A percentile compares a stretch with the other conserved stretches of the same genome.
Conservation (phyloP, 2,888 invertebrate genomes). For the Phengaris alcon region DNA sequence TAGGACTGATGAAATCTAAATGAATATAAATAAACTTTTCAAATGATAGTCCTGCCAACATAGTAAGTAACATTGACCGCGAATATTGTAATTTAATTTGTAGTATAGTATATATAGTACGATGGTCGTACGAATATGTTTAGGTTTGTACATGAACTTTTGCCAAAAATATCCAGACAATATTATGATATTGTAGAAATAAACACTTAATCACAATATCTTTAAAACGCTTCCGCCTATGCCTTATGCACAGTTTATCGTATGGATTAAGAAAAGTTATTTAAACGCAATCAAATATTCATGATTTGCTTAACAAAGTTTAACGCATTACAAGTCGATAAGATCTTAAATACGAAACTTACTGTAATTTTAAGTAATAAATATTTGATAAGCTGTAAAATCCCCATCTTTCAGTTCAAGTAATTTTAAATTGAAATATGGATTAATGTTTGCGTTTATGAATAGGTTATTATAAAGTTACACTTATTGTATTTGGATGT, state of each 20-base stretch:
- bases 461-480: not conserved
- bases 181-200: not conserved
- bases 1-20: not conserved
- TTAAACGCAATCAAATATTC: constrained; percentile 41
- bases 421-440: constrained; percentile 7
- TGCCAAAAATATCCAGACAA: not conserved
- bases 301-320: constrained; percentile 54
- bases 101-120: constrained; percentile 2
- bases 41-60: not conserved
- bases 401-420: constrained; percentile 15
- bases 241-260: not conserved
- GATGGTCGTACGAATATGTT: not conserved
- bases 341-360: constrained; percentile 35
- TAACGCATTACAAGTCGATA: constrained; percentile 38
- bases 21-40: not conserved
- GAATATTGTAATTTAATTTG: not conserved
- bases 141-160: not conserved
- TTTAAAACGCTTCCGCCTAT: constrained; percentile 4
- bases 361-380: constrained; percentile 14
- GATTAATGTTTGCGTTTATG: not conserved
- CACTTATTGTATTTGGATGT: not conserved
- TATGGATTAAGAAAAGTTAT: constrained; percentile 33
- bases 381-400: not conserved
- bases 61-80: constrained; percentile 10
- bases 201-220: not conserved